Base-by-base conservation (phyloP, 2,888 invertebrate genomes). In the Mermis nigrescens region DNA sequence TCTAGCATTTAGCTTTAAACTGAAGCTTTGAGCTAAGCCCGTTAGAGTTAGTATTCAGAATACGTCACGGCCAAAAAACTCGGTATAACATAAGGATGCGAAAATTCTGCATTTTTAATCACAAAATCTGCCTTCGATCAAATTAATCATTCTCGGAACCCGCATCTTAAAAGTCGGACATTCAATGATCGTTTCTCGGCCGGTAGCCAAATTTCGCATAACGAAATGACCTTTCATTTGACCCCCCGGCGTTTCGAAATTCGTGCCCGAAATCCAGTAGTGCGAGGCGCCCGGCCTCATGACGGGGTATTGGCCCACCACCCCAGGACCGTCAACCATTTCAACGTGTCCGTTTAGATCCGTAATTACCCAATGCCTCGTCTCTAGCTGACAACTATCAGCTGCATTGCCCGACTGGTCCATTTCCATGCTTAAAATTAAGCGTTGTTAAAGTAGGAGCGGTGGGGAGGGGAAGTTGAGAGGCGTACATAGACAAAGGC, bases 241-340 rank as follows among this genome's bases (percentile, higher is more conserved):
- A 19, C 57, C 57, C 26, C 22, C 28, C 3, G 26, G 48, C n/a
- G 57, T 56, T 12, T 12, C 55, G 51, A 24, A 57, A 27, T 2
- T 3, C 15, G 55, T 55, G 55, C 55, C 15, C 19, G 55, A 55
- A 38, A 66, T 64, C 68, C 68, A 69, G 3, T 63, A 62, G 61
- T 60, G 67, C 46, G 63, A 60, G 7, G 60, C 59, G 1, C 69
- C 69, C 4, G 69, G 68, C 48, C 48, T 61, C 66, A 69, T 66
- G 2, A 68, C 58, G 3, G 69, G 69, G 51, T 62, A 64, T 56
- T 68, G 62, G 67, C 69, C 69, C 28, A 70, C 65, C 58, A 70
- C 70, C 1, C 69, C 70, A 19, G 65, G 66, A 22, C 69, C 70
- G 57, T 67, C 63, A 2, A 70, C 68, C 32, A 60, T 51, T 45